Percentiles rank a stretch among this genome's conserved stretches.
phyloP scores from a whole-genome alignment of 2,888 invertebrate species.

The Lithosia quadra region DNA sequence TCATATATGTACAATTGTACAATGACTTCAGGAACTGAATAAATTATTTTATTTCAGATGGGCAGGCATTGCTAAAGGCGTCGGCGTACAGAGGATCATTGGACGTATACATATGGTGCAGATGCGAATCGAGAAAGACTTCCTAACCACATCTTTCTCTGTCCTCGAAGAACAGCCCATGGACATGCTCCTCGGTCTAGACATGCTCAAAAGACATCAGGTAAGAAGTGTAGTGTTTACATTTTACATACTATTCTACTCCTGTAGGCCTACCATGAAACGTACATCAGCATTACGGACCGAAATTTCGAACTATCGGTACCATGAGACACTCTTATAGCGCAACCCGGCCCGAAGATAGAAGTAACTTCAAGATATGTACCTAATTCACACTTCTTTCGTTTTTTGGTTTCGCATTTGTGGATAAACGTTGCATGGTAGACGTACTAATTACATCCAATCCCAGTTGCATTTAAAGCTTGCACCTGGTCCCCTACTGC shows the following conservation, averaged over 20 bases:
- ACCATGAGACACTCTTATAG: no score
- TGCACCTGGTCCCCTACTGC: neutral
- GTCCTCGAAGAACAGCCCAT: slow-evolving; percentile 98
- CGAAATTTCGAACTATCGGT: no score
- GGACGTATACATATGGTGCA: slow-evolving; percentile 99
- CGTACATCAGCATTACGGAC: no score
- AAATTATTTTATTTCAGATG: slow-evolving; percentile 85
- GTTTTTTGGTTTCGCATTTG: no score
- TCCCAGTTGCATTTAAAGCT: neutral
- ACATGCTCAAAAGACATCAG: slow-evolving; percentile 99
- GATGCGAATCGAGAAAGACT: slow-evolving; percentile 97
- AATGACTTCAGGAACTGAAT: neutral
- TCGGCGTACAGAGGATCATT: slow-evolving; percentile 97
- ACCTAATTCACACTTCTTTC: no score
- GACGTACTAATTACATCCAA: no score
- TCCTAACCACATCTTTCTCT: slow-evolving; percentile 98
- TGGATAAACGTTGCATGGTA: no score
- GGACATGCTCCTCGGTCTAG: slow-evolving; percentile 99
- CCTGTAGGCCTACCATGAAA: no score
- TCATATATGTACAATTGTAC: no score
- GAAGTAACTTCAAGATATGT: no score
- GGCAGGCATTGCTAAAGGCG: slow-evolving; percentile 98
- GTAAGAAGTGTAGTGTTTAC: slow-evolving; percentile 70
- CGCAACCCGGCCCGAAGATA: no score
- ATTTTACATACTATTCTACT: no score